Conservation (phyloP, 2,797 vertebrate genomes). For the Crax fasciolata region DNA sequence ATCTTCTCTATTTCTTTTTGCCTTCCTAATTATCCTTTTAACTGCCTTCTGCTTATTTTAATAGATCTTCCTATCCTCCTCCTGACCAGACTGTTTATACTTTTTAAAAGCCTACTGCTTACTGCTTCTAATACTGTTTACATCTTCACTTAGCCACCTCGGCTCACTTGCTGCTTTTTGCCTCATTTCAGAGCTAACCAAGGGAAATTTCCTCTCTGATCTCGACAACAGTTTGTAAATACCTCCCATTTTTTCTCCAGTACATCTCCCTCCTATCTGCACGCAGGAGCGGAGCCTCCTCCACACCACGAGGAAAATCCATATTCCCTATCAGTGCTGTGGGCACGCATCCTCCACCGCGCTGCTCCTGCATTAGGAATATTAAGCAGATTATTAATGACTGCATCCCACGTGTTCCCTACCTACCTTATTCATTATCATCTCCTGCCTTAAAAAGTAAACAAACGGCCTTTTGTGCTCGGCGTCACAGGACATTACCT, state of each 20-base stretch:
- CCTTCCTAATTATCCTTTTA: conserved; percentile 77
- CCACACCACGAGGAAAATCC: neutral
- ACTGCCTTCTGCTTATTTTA: conserved; percentile 79
- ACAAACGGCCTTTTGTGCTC: conserved; percentile 63
- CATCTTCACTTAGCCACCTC: conserved; percentile 61
- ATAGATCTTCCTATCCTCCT: conserved; percentile 69
- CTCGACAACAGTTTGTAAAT: conserved; percentile 48
- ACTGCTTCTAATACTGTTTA: conserved; percentile 71
- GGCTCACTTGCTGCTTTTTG: conserved; percentile 33
- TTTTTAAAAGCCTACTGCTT: conserved; percentile 71
- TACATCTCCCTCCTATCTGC: neutral
- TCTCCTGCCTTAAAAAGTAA: conserved; percentile 61
- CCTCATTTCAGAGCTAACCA: conserved; percentile 34
- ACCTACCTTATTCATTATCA: conserved; percentile 57
- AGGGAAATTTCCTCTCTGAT: conserved; percentile 60
- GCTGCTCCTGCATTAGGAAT: conserved; percentile 15
- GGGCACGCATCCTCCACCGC: neutral
- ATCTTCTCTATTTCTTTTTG: conserved; percentile 62
- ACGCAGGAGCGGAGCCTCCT: neutral
- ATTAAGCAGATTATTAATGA: conserved; percentile 60
- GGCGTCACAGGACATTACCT: conserved; percentile 33
- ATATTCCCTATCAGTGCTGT: neutral
- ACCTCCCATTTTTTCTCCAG: neutral
- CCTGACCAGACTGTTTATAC: conserved; percentile 74
- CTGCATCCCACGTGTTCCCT: conserved; percentile 25